Evolutionary conservation across 2,797 vertebrate genomes (phyloP).

Genomic region (Sebastes kiyomatsui): DNA sequence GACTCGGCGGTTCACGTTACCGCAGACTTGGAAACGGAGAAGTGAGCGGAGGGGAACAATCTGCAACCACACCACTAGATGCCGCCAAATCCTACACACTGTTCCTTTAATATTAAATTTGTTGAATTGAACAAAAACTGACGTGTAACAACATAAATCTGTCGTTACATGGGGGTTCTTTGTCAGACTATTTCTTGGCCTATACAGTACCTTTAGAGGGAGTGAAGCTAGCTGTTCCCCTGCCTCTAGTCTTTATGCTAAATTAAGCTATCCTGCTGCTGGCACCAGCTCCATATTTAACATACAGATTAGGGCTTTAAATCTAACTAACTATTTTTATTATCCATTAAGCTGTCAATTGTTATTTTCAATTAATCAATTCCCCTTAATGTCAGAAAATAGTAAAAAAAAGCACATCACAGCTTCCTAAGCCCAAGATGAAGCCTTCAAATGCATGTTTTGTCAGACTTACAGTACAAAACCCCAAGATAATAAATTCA

Average conservation of each 20-base stretch:
- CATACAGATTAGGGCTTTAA: not conserved
- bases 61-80: too few species aligned
- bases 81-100: too few species aligned
- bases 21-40: accelerated
- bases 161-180: not conserved
- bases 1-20: too few species aligned
- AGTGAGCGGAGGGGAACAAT: too few species aligned
- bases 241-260: not conserved
- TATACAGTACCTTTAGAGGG: not conserved
- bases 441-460: not conserved
- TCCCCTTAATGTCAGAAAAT: not conserved
- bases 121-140: not conserved
- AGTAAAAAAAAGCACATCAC: not conserved
- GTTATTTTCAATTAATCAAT: not conserved
- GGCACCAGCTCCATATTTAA: not conserved
- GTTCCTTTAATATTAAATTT: not conserved
- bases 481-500: not conserved
- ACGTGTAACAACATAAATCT: not conserved
- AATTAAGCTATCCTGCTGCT: not conserved
- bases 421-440: not conserved
- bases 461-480: not conserved
- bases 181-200: not conserved
- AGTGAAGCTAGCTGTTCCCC: not conserved
- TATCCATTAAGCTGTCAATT: not conserved
- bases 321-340: not conserved